Percentiles rank a stretch among this genome's conserved stretches.
Conservation (phyloP, 2,113 vertebrate genomes). For the Strix aluco region DNA sequence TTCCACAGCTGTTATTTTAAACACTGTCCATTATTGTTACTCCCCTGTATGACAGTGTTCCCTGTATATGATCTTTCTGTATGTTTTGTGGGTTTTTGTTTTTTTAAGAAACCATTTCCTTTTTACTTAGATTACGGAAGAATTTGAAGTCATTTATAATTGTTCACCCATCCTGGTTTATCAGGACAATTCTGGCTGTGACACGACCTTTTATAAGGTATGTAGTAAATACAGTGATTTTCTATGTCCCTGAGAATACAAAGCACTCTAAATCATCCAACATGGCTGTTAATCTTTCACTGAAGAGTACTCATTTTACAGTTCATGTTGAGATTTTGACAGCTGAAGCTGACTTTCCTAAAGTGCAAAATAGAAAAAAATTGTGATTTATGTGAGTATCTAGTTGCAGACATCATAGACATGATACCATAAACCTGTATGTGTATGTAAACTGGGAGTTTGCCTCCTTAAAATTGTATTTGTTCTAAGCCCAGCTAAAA, state of each 20-base stretch:
- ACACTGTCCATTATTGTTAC: neutral
- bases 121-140: conserved; percentile 87
- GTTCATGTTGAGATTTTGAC: neutral
- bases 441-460: neutral
- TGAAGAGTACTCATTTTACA: neutral
- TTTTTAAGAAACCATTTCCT: neutral
- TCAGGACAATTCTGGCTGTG: conserved; percentile 92
- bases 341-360: neutral
- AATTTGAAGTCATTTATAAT: conserved; percentile 98
- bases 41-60: neutral
- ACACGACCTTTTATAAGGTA: conserved; percentile 99
- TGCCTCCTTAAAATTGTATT: neutral
- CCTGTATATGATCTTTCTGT: neutral
- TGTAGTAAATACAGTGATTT: neutral
- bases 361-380: neutral
- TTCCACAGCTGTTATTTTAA: neutral
- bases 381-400: neutral
- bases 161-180: conserved; percentile 98
- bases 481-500: neutral
- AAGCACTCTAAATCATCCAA: neutral
- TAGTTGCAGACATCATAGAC: neutral
- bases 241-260: neutral
- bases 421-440: neutral
- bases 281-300: neutral
- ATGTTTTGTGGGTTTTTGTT: neutral